These are phyloP conservation scores for Adineta ricciae DNA, from an alignment of 2,888 invertebrate species.

Conservation along the genomic window DNA sequence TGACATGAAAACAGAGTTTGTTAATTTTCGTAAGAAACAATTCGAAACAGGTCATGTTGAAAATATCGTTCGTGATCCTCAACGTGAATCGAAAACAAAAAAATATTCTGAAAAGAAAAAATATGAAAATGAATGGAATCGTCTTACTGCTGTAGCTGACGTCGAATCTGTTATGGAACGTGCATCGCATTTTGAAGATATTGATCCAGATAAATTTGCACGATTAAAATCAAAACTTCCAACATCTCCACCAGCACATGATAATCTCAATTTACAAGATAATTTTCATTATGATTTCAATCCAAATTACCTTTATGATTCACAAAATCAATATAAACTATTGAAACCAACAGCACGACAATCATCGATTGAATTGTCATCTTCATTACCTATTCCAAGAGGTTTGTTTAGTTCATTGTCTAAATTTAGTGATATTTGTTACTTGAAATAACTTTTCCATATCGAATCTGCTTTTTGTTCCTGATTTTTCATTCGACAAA, in stretches of 20 bases:
- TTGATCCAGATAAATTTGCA: conserved; percentile 31
- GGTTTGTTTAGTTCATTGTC: background rate
- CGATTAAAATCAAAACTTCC: conserved; percentile 27
- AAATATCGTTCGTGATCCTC: background rate
- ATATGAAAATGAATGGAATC: conserved; percentile 29
- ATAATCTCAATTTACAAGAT: background rate
- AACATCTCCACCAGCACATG: background rate
- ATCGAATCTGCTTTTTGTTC: background rate
- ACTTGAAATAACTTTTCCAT: background rate
- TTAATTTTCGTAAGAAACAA: conserved; percentile 19
- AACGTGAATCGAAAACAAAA: background rate
- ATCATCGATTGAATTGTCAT: background rate
- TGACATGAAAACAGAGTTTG: conserved; percentile 18
- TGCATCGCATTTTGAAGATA: conserved; percentile 33
- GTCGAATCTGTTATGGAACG: conserved; percentile 32
- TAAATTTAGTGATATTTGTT: background rate
- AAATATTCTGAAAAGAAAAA: conserved; percentile 22
- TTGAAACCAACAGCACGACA: background rate
- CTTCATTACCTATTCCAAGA: background rate
- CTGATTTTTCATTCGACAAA: no score
- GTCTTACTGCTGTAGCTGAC: conserved; percentile 27
- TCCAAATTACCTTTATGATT: conserved; percentile 15
- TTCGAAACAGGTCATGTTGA: background rate
- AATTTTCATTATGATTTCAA: conserved; percentile 10
- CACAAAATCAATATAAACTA: background rate